These are phyloP conservation scores for Drosophila barbarae DNA, from an alignment of 2,888 invertebrate genomes.

Conservation along the genomic window DNA sequence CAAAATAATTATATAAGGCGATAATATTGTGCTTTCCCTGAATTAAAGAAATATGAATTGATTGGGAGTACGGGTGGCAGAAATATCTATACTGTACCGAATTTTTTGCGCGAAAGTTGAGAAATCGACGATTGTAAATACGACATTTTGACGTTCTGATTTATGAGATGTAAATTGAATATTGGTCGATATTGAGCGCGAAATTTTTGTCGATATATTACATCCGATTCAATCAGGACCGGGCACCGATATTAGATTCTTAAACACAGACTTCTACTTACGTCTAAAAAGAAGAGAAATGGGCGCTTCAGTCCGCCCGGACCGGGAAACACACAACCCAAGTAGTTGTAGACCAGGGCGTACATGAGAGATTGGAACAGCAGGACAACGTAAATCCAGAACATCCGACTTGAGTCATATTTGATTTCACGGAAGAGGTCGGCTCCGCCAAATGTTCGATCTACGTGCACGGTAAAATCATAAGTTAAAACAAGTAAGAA, in stretches of 20 bases:
- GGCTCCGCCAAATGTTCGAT: constrained; percentile 60
- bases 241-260: neutral
- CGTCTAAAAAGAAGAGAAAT: constrained; percentile 84
- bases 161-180: neutral
- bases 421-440: constrained; percentile 70
- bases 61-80: neutral
- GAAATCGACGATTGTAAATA: neutral
- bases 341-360: constrained; percentile 74
- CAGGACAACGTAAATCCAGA: constrained; percentile 65
- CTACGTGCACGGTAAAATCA: constrained; percentile 43
- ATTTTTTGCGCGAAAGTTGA: neutral
- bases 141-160: neutral
- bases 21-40: neutral
- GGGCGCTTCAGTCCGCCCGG: constrained; percentile 85
- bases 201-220: neutral
- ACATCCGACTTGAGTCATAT: constrained; percentile 61
- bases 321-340: constrained; percentile 82
- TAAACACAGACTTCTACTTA: constrained; percentile 65
- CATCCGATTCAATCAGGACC: neutral
- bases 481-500: neutral
- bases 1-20: neutral
- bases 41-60: neutral
- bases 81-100: neutral
- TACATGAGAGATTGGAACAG: constrained; percentile 72
- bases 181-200: neutral